Evolutionary conservation across 2,113 vertebrate species (phyloP).

Genomic region (Coryphaenoides rupestris): DNA sequence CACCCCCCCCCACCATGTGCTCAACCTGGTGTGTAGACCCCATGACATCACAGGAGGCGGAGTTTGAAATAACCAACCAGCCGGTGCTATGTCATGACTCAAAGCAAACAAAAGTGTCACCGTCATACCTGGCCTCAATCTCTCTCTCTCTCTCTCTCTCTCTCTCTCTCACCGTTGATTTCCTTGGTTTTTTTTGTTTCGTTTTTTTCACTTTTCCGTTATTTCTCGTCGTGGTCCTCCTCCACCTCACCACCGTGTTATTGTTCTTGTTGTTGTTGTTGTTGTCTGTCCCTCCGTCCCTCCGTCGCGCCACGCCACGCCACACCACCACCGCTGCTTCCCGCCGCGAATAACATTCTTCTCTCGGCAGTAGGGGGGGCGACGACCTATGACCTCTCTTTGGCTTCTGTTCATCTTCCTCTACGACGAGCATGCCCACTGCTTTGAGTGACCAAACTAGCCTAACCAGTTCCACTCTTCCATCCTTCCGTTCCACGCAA

Average conservation of each 20-base stretch:
- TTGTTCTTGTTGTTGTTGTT: slow-evolving; percentile 24
- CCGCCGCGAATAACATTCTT: slow-evolving; percentile 74
- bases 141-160: no score
- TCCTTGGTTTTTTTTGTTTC: slow-evolving; percentile 65
- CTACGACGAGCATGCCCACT: slow-evolving; percentile 85
- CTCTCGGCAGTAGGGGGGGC: slow-evolving; percentile 79
- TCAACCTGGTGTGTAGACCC: slow-evolving; percentile 79
- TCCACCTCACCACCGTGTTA: no score
- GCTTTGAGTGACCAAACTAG: slow-evolving; percentile 91
- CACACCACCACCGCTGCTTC: slow-evolving; percentile 61
- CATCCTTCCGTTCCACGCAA: slow-evolving; percentile 69
- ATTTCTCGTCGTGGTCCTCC: slow-evolving; percentile 8
- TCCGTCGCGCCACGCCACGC: slow-evolving; percentile 61
- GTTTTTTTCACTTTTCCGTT: slow-evolving; percentile 26
- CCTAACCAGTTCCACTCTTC: slow-evolving; percentile 73
- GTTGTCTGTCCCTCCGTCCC: slow-evolving; percentile 48
- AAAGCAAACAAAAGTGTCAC: slow-evolving; percentile 82
- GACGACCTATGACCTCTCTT: slow-evolving; percentile 83
- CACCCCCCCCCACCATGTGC: slow-evolving; percentile 67
- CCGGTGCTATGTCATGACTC: slow-evolving; percentile 79
- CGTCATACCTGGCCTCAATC: slow-evolving; percentile 43
- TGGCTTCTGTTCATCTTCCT: slow-evolving; percentile 82
- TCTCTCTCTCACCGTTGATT: no score
- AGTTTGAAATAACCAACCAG: slow-evolving; percentile 81
- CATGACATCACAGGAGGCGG: slow-evolving; percentile 79